Base-by-base conservation (phyloP, 1,140 invertebrate species). In the Pissodes strobi region DNA sequence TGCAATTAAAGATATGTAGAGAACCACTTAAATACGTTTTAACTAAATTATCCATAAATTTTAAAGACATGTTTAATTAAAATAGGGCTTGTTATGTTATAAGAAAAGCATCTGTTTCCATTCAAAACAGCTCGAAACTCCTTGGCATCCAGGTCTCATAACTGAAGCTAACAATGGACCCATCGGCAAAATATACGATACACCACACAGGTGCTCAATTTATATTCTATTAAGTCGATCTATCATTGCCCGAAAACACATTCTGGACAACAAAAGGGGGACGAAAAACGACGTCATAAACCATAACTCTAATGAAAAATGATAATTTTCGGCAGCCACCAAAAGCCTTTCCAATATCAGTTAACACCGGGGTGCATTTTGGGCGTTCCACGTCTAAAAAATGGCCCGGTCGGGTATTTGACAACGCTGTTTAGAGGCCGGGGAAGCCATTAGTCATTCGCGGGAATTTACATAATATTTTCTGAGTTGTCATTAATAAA, bases 281-380 rank as follows among this genome's bases (percentile, higher is more conserved):
- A 45, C 55, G 41, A 25, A 27, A 30, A 43, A 57, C 41, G 41
- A 41, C n/a, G 19, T n/a, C 45, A n/a, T 59, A 46, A 59, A 59
- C 45, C 41, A 48, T 59, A 59, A 21, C 43, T 48, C 41, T 59
- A 59, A 59, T 59, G 43, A 59, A 59, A 59, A 59, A 59, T 59
- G 57, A 59, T 59, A 59, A 59, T 59, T 59, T 57, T 59, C 57
- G 57, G 57, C 57, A 48, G 57, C 45, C 22, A 25, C 45, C 13
- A 48, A 59, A 48, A 21, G n/a, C 13, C 34, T 59, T 59, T 59
- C 57, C 57, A 59, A 59, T 59, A 59, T 59, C 57, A 37, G 23
- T 48, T 59, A 59, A 59, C 57, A 59, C 57, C 57, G 57, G 57
- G 57, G 57, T 59, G 57, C 57, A 59, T 57, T 57, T 57, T 57